Percentiles rank a stretch among this genome's conserved stretches.
Evolutionary conservation across 2,888 invertebrate genomes (phyloP).

Genomic region (Papilio demoleus): DNA sequence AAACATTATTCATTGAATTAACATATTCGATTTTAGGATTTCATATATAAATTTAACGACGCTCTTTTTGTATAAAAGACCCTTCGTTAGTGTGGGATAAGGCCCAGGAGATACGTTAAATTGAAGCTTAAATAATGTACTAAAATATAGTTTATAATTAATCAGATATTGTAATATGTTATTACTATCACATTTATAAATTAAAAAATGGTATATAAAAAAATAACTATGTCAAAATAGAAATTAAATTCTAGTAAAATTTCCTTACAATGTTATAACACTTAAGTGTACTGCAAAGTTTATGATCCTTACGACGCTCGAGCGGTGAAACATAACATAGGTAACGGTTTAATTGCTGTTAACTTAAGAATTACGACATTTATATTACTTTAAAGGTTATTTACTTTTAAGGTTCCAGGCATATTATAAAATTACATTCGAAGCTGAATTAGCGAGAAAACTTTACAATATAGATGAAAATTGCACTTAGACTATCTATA

Average conservation of each 20-base stretch:
- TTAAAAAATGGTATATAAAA: background rate
- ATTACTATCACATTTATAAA: background rate
- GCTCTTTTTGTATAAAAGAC: no score
- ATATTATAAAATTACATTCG: background rate
- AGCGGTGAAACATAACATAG: constrained; percentile 17
- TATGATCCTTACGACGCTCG: constrained; percentile 6
- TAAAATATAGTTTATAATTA: background rate
- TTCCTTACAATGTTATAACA: background rate
- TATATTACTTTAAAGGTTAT: background rate
- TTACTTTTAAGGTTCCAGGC: background rate
- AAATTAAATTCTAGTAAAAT: background rate
- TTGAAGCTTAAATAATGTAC: no score
- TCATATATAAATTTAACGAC: no score
- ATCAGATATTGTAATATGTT: background rate
- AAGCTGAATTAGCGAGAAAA: no score
- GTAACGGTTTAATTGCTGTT: constrained; percentile 21
- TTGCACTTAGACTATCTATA: no score
- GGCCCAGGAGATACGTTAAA: no score
- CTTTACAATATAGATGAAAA: no score
- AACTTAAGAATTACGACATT: constrained; percentile 15
- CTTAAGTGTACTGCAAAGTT: constrained; percentile 15
- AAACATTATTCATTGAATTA: no score
- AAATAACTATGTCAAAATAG: no score
- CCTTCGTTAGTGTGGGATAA: no score
- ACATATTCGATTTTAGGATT: no score